phyloP scores from a whole-genome alignment of 2,888 invertebrate species.

The Chymomyza procnemis region DNA sequence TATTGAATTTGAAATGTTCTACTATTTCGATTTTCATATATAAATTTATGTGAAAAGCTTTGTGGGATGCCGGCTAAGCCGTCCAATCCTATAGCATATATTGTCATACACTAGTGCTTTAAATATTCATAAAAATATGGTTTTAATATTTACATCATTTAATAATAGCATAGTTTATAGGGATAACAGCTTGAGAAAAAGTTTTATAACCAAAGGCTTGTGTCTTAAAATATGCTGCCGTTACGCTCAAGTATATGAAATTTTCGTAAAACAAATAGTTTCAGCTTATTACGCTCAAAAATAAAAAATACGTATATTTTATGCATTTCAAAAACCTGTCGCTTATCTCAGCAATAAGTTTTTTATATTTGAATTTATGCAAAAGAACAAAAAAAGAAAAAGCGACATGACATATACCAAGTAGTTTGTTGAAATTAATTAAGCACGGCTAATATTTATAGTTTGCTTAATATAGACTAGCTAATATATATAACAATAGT shows the following conservation, averaged over 20 bases:
- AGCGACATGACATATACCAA: neutral
- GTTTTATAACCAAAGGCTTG: neutral
- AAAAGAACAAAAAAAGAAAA: too few relatives aligned
- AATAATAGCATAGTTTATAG: neutral
- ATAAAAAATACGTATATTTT: neutral
- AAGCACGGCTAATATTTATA: neutral
- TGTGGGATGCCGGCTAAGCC: conserved; percentile 33
- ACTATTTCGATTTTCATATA: conserved; percentile 5
- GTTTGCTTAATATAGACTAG: neutral
- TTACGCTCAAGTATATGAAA: neutral
- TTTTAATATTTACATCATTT: neutral
- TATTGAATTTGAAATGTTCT: conserved; percentile 3
- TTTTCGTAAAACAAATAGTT: neutral
- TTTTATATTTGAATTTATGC: neutral
- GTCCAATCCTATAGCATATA: conserved; percentile 31
- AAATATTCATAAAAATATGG: conserved; percentile 14
- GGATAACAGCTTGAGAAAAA: neutral
- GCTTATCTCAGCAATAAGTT: neutral
- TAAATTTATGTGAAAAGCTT: conserved; percentile 6
- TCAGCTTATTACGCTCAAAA: neutral
- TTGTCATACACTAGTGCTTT: conserved; percentile 37
- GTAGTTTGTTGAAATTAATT: neutral
- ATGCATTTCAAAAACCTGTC: neutral
- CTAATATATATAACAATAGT: neutral
- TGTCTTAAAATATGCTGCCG: neutral